Evolutionary conservation across 1,140 invertebrate species (phyloP), one percentile per base, ranked within the genome.

Genomic region (Harlomillsia oculata): DNA sequence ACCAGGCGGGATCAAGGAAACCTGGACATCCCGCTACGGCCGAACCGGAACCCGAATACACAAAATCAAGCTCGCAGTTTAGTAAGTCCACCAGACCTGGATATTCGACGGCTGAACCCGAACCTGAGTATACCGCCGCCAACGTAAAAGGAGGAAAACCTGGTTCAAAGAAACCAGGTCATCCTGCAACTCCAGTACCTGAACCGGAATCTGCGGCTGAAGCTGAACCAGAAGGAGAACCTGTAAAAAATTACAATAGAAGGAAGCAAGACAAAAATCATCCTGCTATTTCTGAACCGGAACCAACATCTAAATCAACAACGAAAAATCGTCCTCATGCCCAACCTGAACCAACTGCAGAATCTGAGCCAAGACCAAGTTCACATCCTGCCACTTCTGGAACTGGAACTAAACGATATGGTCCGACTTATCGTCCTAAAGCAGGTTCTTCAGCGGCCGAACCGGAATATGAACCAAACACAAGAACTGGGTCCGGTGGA

Each of bases 391-490:
- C n/a, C n/a, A n/a, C 43, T 44, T 23, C n/a, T 37, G 5, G 53
- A 55, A 28, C 52, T n/a, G n/a, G n/a, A n/a, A n/a, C n/a, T n/a
- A n/a, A n/a, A n/a, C n/a, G n/a, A n/a, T n/a, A n/a, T n/a, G n/a
- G n/a, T n/a, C n/a, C n/a, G n/a, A n/a, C n/a, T n/a, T n/a, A n/a
- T n/a, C n/a, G n/a, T n/a, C n/a, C n/a, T n/a, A n/a, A n/a, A n/a
- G n/a, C n/a, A n/a, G n/a, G n/a, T n/a, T n/a, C n/a, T n/a, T n/a
- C n/a, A n/a, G 41, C 25, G 41, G 20, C 21, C n/a, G 41, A 44
- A 44, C 68, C 71, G 0, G 71, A 77, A 52, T 70, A 75, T 0
- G 74, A 72, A 67, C 67, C 75, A 54, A 72, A 76, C 54, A 70
- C 48, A 26, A 18, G 16, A 44, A 8, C 23, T 39, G 3, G 49